Percentiles rank a stretch among this genome's conserved stretches.
phyloP scores from a whole-genome alignment of 2,113 vertebrate species.

The Siniperca chuatsi region DNA sequence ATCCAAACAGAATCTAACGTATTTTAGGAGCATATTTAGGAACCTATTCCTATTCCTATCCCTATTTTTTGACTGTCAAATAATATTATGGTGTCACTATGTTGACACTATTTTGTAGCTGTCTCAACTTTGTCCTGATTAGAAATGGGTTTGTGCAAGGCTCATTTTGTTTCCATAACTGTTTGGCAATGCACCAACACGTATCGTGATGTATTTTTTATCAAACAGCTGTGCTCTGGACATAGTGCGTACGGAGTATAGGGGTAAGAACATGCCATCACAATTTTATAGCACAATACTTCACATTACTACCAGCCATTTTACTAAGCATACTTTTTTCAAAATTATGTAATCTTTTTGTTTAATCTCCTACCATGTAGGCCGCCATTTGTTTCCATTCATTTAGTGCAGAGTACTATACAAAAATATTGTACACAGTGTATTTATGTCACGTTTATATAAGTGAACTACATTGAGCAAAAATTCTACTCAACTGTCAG shows the following conservation, averaged over 20 bases:
- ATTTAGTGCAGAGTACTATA: background rate
- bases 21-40: constrained; percentile 21
- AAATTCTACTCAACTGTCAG: too few relatives aligned
- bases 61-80: constrained; percentile 1
- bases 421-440: background rate
- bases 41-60: background rate
- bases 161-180: background rate
- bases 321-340: background rate
- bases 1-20: constrained; percentile 12
- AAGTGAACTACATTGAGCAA: too few relatives aligned
- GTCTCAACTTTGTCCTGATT: background rate
- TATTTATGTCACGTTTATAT: too few relatives aligned
- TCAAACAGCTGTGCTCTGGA: background rate
- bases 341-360: background rate
- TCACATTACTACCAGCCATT: background rate
- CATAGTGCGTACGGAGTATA: background rate
- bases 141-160: background rate
- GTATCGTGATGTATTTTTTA: background rate
- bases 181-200: background rate
- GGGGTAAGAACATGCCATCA: constrained; percentile 2
- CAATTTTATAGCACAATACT: background rate
- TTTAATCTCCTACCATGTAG: background rate
- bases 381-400: background rate
- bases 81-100: background rate
- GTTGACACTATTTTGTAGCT: background rate